These are phyloP conservation scores for Enhydra lutris DNA, from an alignment of 2,113 vertebrate genomes.

Conservation along the genomic window DNA sequence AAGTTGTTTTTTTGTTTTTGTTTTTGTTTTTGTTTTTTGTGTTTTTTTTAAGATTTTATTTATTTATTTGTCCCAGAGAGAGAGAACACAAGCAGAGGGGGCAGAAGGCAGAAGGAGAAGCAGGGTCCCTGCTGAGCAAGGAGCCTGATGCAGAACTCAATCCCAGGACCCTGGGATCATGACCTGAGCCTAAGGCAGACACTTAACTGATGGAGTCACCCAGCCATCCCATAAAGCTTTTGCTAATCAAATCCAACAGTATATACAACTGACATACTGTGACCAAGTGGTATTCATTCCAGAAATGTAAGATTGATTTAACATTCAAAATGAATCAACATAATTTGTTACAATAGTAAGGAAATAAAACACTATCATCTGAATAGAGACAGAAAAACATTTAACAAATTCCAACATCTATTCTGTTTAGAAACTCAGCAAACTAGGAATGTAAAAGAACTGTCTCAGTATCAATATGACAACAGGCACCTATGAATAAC, in stretches of 20 bases:
- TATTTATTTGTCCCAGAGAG: too few relatives aligned
- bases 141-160: too few relatives aligned
- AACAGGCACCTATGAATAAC: neutral
- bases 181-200: neutral
- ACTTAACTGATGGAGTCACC: neutral
- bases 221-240: neutral
- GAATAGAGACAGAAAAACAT: neutral
- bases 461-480: neutral
- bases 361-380: neutral
- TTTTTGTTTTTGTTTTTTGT: too few relatives aligned
- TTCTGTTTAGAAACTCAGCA: neutral
- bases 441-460: neutral
- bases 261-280: neutral
- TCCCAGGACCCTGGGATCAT: neutral
- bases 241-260: neutral
- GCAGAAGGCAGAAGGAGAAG: too few relatives aligned
- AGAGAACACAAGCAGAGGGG: too few relatives aligned
- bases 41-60: too few relatives aligned
- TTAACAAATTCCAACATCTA: neutral
- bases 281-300: neutral
- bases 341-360: neutral
- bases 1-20: neutral
- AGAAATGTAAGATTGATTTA: neutral
- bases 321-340: neutral
- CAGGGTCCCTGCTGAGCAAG: too few relatives aligned